phyloP scores from a whole-genome alignment of 2,797 vertebrate species.

The Calcarius lapponicus region DNA sequence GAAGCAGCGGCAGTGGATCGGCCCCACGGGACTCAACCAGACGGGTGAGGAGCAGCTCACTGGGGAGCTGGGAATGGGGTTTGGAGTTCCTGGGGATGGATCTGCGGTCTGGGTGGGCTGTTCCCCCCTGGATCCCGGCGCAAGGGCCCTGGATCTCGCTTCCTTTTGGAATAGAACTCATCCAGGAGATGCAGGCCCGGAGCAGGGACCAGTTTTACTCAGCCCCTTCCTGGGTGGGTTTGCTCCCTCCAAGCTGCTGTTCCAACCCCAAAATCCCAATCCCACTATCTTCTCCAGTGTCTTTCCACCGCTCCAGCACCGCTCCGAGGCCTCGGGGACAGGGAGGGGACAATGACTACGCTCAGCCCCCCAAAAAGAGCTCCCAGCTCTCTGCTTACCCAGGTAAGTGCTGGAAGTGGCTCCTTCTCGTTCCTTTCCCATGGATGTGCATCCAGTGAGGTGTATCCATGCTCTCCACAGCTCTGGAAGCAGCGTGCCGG shows the following conservation, averaged over 20 bases:
- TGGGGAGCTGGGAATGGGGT: neutral
- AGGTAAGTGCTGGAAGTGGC: conserved; percentile 32
- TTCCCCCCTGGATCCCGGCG: neutral
- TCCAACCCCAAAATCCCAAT: neutral
- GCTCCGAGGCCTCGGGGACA: neutral
- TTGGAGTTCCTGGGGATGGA: neutral
- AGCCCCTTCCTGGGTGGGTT: rapidly evolving
- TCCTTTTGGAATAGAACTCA: neutral
- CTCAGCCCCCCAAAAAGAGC: conserved; percentile 44
- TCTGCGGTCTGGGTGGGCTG: neutral
- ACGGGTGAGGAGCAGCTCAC: conserved; percentile 51
- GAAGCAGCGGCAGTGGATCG: conserved; percentile 78
- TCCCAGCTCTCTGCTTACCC: conserved; percentile 60
- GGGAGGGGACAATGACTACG: conserved; percentile 64
- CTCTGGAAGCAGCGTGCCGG: conserved; percentile 53
- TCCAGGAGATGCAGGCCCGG: rapidly evolving
- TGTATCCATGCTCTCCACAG: neutral
- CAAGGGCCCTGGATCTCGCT: rapidly evolving
- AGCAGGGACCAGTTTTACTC: neutral
- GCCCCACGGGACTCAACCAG: conserved; percentile 73
- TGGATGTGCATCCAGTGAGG: rapidly evolving
- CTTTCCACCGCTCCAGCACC: conserved; percentile 73
- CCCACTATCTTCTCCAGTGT: conserved; percentile 45
- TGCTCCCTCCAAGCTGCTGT: rapidly evolving
- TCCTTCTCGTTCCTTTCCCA: neutral